Conservation (phyloP, 2,113 vertebrate species). For the Anser brachyrhynchus region DNA sequence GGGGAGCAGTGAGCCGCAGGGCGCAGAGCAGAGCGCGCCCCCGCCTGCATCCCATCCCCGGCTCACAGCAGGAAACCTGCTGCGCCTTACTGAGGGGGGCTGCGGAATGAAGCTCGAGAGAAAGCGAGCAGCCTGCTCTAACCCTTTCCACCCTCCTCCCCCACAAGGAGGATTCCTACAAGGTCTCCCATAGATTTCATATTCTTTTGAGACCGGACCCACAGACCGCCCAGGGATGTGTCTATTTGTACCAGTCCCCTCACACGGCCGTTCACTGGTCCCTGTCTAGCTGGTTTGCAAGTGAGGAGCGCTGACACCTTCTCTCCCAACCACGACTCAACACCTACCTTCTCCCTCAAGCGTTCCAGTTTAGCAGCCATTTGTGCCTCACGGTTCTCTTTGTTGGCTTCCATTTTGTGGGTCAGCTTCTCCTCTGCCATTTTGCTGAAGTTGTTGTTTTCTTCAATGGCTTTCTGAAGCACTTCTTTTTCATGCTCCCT, state of each 20-base stretch:
- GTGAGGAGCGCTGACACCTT: background rate
- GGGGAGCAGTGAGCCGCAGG: background rate
- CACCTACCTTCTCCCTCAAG: conserved; percentile 92
- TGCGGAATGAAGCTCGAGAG: background rate
- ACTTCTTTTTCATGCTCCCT: conserved; percentile 96
- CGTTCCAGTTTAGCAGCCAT: conserved; percentile 93
- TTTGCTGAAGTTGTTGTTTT: conserved; percentile 95
- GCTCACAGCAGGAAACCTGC: too few species aligned
- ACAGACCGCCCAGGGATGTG: background rate
- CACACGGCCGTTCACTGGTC: fast-evolving
- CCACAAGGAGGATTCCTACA: background rate
- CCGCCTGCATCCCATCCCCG: background rate
- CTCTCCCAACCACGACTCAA: background rate
- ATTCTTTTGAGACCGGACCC: background rate
- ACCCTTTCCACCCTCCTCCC: background rate
- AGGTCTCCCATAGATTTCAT: background rate
- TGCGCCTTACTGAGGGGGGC: fast-evolving
- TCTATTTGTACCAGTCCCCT: fast-evolving
- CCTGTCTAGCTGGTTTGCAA: fast-evolving
- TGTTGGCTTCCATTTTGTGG: conserved; percentile 96
- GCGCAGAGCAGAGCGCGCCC: background rate
- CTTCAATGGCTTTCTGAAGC: conserved; percentile 92
- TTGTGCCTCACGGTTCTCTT: conserved; percentile 92
- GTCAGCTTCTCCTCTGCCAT: conserved; percentile 93
- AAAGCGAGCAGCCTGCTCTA: fast-evolving